These are phyloP conservation scores for Laticauda laticaudata DNA, from an alignment of 2,113 vertebrate genomes.

Conservation along the genomic window DNA sequence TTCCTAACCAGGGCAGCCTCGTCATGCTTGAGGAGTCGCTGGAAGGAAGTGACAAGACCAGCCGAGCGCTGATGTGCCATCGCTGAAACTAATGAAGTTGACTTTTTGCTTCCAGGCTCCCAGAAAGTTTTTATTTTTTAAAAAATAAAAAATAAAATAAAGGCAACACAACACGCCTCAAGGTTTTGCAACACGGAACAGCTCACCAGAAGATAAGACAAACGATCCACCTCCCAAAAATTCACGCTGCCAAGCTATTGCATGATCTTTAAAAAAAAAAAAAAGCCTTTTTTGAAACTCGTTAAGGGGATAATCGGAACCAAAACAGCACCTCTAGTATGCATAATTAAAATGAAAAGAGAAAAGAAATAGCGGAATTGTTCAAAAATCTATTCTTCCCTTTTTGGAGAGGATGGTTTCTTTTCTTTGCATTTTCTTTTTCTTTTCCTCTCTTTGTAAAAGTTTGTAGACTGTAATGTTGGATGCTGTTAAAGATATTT, in stretches of 20 bases:
- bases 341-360: conserved; percentile 41
- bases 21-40: conserved; percentile 77
- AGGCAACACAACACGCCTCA: conserved; percentile 67
- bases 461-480: not conserved
- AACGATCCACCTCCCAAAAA: conserved; percentile 62
- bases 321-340: conserved; percentile 1
- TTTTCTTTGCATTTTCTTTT: not conserved
- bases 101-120: conserved; percentile 70
- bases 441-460: not conserved
- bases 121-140: conserved; percentile 36
- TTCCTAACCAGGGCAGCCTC: conserved; percentile 75
- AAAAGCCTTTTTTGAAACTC: conserved; percentile 29
- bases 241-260: conserved; percentile 63
- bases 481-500: conserved; percentile 10
- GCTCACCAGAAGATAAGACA: conserved; percentile 66
- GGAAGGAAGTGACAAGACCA: conserved; percentile 74
- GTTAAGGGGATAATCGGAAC: conserved; percentile 19
- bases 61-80: conserved; percentile 75
- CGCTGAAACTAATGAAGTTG: conserved; percentile 83
- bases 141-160: not conserved
- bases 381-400: not conserved
- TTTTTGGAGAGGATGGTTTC: conserved; percentile 34
- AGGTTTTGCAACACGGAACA: conserved; percentile 65
- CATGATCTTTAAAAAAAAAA: conserved; percentile 41
- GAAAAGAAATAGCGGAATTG: not conserved